Evolutionary conservation across 2,888 invertebrate genomes (phyloP).

Genomic region (Serripes groenlandicus): DNA sequence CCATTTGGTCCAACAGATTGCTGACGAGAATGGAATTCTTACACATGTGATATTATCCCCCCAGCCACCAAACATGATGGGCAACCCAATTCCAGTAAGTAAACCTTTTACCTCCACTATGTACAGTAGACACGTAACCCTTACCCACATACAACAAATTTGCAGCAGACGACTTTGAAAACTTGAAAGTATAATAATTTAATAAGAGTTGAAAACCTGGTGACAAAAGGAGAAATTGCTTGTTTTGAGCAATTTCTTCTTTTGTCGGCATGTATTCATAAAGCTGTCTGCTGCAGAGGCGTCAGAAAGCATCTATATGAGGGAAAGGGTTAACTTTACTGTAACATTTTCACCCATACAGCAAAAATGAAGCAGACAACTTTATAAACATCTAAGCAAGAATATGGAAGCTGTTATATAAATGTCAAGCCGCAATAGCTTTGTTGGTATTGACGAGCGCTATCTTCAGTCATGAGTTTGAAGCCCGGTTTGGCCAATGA

Average conservation of each 20-base stretch:
- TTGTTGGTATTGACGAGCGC: too few relatives aligned
- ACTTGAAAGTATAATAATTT: neutral
- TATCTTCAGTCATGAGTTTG: too few relatives aligned
- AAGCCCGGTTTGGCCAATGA: too few relatives aligned
- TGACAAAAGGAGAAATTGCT: neutral
- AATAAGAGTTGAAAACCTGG: neutral
- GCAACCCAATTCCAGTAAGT: conserved; percentile 83
- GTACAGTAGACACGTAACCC: neutral
- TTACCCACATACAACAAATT: neutral
- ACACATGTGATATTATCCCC: conserved; percentile 96
- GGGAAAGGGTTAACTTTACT: neutral
- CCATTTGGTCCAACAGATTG: conserved; percentile 96
- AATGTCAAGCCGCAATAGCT: too few relatives aligned
- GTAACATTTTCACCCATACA: too few relatives aligned
- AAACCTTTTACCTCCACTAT: neutral
- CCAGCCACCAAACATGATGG: conserved; percentile 82
- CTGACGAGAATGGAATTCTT: conserved; percentile 95
- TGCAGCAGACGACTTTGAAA: neutral
- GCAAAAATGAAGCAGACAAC: too few relatives aligned
- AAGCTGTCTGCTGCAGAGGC: neutral
- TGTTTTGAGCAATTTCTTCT: neutral
- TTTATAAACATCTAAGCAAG: too few relatives aligned
- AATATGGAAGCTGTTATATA: too few relatives aligned
- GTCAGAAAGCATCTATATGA: neutral
- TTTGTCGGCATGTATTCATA: neutral